Evolutionary conservation across 2,797 vertebrate species (phyloP), one percentile per base, ranked within the genome.

Genomic region (Triplophysa bombifrons): DNA sequence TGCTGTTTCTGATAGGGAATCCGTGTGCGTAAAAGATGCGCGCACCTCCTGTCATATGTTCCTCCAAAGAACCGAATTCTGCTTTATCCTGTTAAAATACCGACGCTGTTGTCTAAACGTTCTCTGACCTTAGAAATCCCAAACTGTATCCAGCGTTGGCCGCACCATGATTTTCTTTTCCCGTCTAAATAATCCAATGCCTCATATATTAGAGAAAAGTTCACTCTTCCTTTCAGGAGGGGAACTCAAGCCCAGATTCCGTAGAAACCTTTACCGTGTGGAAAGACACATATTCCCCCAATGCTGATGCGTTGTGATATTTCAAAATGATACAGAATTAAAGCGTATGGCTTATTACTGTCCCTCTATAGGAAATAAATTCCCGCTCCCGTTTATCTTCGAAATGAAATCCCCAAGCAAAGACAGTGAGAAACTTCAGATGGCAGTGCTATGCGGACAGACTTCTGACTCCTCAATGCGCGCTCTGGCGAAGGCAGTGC

Each of bases 1-100:
- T 92, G 88, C 80, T 82, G 86, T 89, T 90, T 91, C 90, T 92
- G 89, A 90, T 86, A 8, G 83, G 88, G 86, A 88, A 88, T 86
- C 87, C 83, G 56, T 83, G 69, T 48, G 65, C 55, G 63, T 73
- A 58, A 86, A 87, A 80, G 81, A 87, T 65, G 84, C 86, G 51
- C 76, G 74, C 74, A 90, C 89, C 86, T 84, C 55, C 72, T 71
- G 74, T 68, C 81, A 89, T 90, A 44, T 86, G 87, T 72, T 70
- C 34, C 64, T 74, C 46, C 58, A 63, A 85, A 83, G 34, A 38
- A 75, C 68, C 67, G 53, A 55, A 30, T 71, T 76, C 41, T 70
- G 64, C 53, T 80, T 38, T 48, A 27, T 67, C 71, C 79, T 76
- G 65, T 68, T 80, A 69, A 81, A 72, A 79, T 66, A 74, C 82